phyloP scores from a whole-genome alignment of 2,113 vertebrate species.

The Noturus placidus region DNA sequence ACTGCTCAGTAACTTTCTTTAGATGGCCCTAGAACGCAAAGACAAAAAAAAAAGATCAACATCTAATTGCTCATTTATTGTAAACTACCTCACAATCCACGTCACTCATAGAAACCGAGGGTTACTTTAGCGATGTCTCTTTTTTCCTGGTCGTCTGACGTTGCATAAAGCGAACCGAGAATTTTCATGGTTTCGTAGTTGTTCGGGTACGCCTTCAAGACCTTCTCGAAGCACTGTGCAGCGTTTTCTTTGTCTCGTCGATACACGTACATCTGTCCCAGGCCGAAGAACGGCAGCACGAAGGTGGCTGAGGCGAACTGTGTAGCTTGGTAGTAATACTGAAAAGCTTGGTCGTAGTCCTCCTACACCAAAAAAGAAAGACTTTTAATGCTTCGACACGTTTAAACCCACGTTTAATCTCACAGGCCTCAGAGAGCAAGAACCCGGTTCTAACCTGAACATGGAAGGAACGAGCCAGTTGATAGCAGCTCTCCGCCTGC shows the following conservation, averaged over 20 bases:
- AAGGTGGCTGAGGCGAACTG: slow-evolving; percentile 98
- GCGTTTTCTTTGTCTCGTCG: slow-evolving; percentile 97
- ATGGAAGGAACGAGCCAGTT: slow-evolving; percentile 94
- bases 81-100: not conserved
- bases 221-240: slow-evolving; percentile 97
- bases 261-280: slow-evolving; percentile 99
- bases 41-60: not conserved
- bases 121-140: slow-evolving; percentile 93
- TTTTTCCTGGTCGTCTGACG: slow-evolving; percentile 97
- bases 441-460: slow-evolving; percentile 81
- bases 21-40: slow-evolving; percentile 82
- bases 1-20: slow-evolving; percentile 97
- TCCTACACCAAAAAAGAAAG: slow-evolving; percentile 72
- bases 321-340: slow-evolving; percentile 99
- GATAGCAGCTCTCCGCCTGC: slow-evolving; percentile 98
- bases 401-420: not conserved
- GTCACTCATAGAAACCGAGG: not conserved
- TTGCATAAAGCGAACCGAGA: slow-evolving; percentile 94
- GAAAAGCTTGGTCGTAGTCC: slow-evolving; percentile 98
- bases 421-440: not conserved
- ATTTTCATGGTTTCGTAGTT: slow-evolving; percentile 99
- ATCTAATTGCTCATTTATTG: not conserved
- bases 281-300: slow-evolving; percentile 94
- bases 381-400: not conserved
- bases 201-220: slow-evolving; percentile 97